Evolutionary conservation across 2,797 vertebrate genomes (phyloP), one percentile per base, ranked within the genome.

Genomic region (Sternotherus odoratus): DNA sequence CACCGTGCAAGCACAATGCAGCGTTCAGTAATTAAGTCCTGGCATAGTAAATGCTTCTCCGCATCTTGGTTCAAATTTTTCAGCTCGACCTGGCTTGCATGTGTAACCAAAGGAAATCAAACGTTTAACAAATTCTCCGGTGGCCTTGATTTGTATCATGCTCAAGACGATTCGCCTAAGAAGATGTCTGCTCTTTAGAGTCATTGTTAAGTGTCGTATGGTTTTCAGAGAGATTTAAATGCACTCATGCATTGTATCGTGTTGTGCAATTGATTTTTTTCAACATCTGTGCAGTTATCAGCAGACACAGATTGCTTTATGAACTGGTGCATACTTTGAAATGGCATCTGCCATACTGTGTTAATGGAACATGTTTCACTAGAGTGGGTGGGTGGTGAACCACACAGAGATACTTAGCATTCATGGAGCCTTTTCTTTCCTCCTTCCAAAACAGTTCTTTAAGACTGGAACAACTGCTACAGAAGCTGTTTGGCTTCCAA

Each of bases 311-410:
- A 48, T 24, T 78, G 79, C 53, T 90, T 88, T 88, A 54, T 3
- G 43, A 92, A 94, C 60, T 74, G 24, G 28, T 82, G 53, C 24
- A 82, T 28, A 48, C 89, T 94, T 89, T 89, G 85, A 85, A 83
- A 83, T 82, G 74, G 43, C 89, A 87, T 82, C 82, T 94, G 43
- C 72, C 82, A 74, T 56, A 28, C 77, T 0, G 79, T 92, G 85
- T 93, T 95, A 95, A 96, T 80, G 83, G 81, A 54, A 54, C 13
- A 46, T 63, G 72, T 92, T 95, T 91, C 83, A 87, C 82, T 66
- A 82, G 87, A 95, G 86, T 23, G 53, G 78, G 85, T 95, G 48
- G 91, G 89, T 56, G 54, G 82, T 0, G 0, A 96, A 92, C 19
- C 84, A 87, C 88, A 75, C 9, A 43, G 49, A 84, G 46, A 7